Evolutionary conservation across 2,888 invertebrate species (phyloP), one percentile per base, ranked within the genome.

Genomic region (Lochmaea capreae): DNA sequence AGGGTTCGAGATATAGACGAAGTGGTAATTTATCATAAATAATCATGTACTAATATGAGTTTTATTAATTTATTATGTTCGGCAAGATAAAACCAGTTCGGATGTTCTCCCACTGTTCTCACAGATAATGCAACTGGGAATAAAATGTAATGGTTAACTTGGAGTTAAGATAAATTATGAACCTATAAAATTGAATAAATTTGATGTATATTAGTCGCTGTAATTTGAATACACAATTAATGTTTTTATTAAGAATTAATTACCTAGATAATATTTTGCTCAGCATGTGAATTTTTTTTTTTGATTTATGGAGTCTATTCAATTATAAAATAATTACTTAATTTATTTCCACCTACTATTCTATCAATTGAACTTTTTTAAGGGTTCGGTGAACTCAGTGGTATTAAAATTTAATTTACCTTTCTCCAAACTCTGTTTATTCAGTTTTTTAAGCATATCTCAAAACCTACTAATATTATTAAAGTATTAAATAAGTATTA

Each of bases 21-120:
- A 49, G 68, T 68, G 61, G 61, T 42, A 68, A 68, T 68, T 68
- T 68, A 68, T 68, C 61, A 68, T 68, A 61, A 68, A 68, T 68
- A 68, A 68, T 68, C 68, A 68, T 68, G 68, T 68, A 68, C 68
- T 68, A 68, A 68, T 68, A 68, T 61, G 61, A 68, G 61, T 68
- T 68, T 68, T 62, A 68, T 68, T 68, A 68, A 68, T 68, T 68
- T 68, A 68, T 68, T 68, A 62, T 68, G 61, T 68, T 68, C 62
- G 61, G 68, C 43, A 61, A 68, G 68, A 68, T 68, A 61, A 68
- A 68, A 68, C 61, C 68, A 68, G 68, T 68, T 68, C 68, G 43
- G 62, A 43, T 63, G 43, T 63, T 63, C 62, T 63, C 62, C 62
- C 62, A 68, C 68, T 67, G 26, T 59, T 67, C 67, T 67, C 67